Evolutionary conservation across 2,113 vertebrate genomes (phyloP), one percentile per base, ranked within the genome.

Genomic region (Carassius carassius): DNA sequence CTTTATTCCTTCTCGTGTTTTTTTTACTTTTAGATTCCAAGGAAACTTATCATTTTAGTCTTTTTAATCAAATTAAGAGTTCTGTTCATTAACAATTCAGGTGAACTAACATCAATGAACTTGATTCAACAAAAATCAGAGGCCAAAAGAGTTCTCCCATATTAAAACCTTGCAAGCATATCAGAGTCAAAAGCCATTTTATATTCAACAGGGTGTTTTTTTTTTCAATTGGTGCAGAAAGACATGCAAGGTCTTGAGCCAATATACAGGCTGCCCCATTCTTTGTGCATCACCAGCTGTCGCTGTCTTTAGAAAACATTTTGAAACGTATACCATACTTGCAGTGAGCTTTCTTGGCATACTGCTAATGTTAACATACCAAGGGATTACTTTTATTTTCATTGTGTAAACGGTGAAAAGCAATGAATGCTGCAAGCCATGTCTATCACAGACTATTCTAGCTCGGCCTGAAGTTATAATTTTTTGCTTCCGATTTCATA

Each of bases 221-320:
- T 58, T 58, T n/a, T n/a, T 29, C 54, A 54, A 25, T 49, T 54
- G 49, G 74, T 54, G 74, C 23, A 76, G 47, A 76, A 76, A 76
- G 74, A 76, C 25, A 32, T 76, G 47, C 14, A 32, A 76, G 47
- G 7, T 54, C 74, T 76, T 32, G 16, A 76, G 74, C 73, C 47
- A 51, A 29, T 51, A 54, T 49, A 29, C 47, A 76, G 74, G 8
- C 0, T 0, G 14, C 32, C 74, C 47, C 16, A 54, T 76, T 76
- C 74, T 76, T 76, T 76, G 44, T 76, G 47, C 74, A 54, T 76
- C 74, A 76, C 47, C 74, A 76, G 47, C 74, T 76, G 74, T 76
- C 4, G 74, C 74, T 76, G 74, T 76, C 74, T 76, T 76, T 76
- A 21, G 25, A 76, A 76, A 54, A 32, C 25, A 76, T 54, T 32